Base-by-base conservation (phyloP, 2,113 vertebrate species). In the Cololabis saira region DNA sequence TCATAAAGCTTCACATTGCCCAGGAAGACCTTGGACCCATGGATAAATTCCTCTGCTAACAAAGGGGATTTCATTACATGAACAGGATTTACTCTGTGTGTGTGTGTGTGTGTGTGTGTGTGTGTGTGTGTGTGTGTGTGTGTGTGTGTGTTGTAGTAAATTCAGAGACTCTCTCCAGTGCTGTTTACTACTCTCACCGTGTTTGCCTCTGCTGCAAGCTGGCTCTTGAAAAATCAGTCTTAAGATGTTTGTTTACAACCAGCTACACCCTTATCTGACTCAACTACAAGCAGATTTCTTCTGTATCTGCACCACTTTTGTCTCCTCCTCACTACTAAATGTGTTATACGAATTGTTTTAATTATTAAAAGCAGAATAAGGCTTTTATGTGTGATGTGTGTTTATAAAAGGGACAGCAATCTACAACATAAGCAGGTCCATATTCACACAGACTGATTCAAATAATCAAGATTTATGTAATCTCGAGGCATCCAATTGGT, bases 41-140 rank as follows among this genome's bases (percentile, higher is more conserved):
- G 51, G 79, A 84, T 59, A 79, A 71, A 83, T 80, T 85, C 78
- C 55, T 72, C 24, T 0, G 47, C 44, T 50, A 72, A 77, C 75
- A 80, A 74, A 63, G 21, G 45, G 59, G 17, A 76, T 79, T 85
- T 84, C 52, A 81, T 76, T 78, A 58, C 52, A 66, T 54, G 55
- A 66, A 22, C 44, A 71, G 62, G 54, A 78, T 67, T 73, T 69
- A 42, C 52, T 71, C 45, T 74, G 44, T 33, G 16, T 12, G 30
- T 24, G 50, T 45, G 7, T 3, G 4, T 51, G 50, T 45, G 7
- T 3, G 4, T 51, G 50, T 45, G 7, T 3, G 4, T 51, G 50
- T 45, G 7, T 3, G 4, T 51, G 50, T 45, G 7, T 3, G 4
- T 51, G 50, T 45, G 7, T 3, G 4, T 51, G n/a, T 74, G 44